Evolutionary conservation across 1,140 invertebrate species (phyloP).

Genomic region (Penaeus vannamei): DNA sequence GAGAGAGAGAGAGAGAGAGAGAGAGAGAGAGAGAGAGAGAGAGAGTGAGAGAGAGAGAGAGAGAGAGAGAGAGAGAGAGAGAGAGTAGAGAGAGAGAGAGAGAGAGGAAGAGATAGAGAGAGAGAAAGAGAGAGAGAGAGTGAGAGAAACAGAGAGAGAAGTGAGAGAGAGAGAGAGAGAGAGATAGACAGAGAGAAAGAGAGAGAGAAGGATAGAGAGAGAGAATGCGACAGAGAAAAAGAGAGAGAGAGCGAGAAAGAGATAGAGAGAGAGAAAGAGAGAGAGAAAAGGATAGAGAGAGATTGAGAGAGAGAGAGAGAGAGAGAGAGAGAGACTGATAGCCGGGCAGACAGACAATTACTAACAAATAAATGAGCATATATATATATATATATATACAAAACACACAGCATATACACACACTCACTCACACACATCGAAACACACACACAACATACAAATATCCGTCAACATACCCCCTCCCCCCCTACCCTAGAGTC

Average conservation of each 20-base stretch:
- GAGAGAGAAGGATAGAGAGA: too few species aligned
- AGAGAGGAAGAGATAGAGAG: neutral
- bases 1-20: too few species aligned
- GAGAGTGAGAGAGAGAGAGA: conserved; percentile 1
- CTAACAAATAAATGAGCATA: neutral
- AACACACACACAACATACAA: neutral
- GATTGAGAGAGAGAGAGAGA: neutral
- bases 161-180: neutral
- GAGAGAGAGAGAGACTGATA: neutral
- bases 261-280: too few species aligned
- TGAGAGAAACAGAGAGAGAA: neutral
- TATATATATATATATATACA: neutral
- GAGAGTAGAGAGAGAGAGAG: neutral
- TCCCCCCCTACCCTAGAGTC: neutral
- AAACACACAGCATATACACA: too few species aligned
- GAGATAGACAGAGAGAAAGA: too few species aligned
- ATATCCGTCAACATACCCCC: too few species aligned
- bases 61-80: neutral
- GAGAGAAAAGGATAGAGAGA: neutral
- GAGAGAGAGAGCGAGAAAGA: too few species aligned
- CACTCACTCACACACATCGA: too few species aligned
- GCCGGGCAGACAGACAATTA: neutral
- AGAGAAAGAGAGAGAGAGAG: neutral
- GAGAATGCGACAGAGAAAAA: too few species aligned
- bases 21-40: too few species aligned